Evolutionary conservation across 2,888 invertebrate genomes (phyloP), one percentile per base, ranked within the genome.

Genomic region (Cabera pusaria): DNA sequence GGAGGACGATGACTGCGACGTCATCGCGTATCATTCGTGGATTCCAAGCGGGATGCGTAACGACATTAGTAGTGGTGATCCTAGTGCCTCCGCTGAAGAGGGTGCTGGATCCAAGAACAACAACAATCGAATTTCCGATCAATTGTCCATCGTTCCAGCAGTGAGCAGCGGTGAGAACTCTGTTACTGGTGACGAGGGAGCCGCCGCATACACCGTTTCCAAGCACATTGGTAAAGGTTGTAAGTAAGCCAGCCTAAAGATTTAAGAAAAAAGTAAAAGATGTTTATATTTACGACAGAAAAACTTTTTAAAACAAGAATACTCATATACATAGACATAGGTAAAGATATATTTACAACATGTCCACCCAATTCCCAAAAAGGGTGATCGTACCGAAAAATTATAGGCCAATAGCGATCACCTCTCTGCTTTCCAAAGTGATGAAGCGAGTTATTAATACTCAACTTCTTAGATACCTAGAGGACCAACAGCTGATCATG

Each of bases 11-110:
- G 0, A 73, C 33, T 7, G 64, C 72, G 2, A 74, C 45, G 24
- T 76, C 75, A 28, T 74, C 65, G 6, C 59, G 52, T 18, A 50
- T 40, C 4, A 49, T 24, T 0, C 1, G 0, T 0, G 74, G 70
- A 6, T 17, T 34, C 69, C 68, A 76, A 16, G 35, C 43, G 0
- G 49, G 44, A 39, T 76, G 74, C 46, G 52, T 48, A 1, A 46
- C 28, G 1, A 73, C 51, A 1, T 40, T 29, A 6, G 35, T 55
- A 5, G 66, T 56, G 1, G 36, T 6, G 0, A 61, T 2, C 6
- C 74, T 59, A 7, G 39, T 50, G 7, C 74, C 73, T 1, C 72
- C 74, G 6, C 25, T 43, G 54, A 70, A 74, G 2, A 75, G 45
- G 0, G 37, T 23, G 5, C 44, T 32, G 9, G 71, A 66, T 1